Conservation (phyloP, 2,113 vertebrate genomes). For the Anhinga anhinga region DNA sequence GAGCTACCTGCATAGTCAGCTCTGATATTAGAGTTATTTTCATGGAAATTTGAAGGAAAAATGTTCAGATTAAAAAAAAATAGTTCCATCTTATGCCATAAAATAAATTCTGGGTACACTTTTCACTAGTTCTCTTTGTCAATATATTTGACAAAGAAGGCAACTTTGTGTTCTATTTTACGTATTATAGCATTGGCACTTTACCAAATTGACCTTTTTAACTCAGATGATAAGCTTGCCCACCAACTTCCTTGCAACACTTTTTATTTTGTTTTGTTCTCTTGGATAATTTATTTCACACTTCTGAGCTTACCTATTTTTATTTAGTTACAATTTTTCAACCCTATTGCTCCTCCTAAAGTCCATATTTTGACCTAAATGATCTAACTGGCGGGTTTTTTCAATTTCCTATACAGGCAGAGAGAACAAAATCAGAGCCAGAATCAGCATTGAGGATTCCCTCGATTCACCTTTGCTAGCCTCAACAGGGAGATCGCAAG, state of each 20-base stretch:
- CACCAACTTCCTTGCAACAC: not conserved
- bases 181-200: not conserved
- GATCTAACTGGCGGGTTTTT: not conserved
- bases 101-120: not conserved
- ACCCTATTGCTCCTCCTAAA: not conserved
- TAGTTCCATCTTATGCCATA: not conserved
- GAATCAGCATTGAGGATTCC: not conserved
- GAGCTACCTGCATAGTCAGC: not conserved
- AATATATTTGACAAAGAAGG: not conserved
- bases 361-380: not conserved
- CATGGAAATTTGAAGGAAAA: not conserved
- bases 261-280: not conserved
- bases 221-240: not conserved
- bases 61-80: not conserved
- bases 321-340: not conserved
- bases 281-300: not conserved
- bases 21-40: not conserved
- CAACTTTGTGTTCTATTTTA: not conserved
- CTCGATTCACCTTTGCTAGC: not conserved
- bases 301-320: not conserved
- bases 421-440: not conserved
- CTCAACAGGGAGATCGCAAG: not conserved
- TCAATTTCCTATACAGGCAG: not conserved
- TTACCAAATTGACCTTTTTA: not conserved
- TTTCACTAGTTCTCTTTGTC: not conserved